Evolutionary conservation across 2,888 invertebrate genomes (phyloP).

Genomic region (Icerya purchasi): DNA sequence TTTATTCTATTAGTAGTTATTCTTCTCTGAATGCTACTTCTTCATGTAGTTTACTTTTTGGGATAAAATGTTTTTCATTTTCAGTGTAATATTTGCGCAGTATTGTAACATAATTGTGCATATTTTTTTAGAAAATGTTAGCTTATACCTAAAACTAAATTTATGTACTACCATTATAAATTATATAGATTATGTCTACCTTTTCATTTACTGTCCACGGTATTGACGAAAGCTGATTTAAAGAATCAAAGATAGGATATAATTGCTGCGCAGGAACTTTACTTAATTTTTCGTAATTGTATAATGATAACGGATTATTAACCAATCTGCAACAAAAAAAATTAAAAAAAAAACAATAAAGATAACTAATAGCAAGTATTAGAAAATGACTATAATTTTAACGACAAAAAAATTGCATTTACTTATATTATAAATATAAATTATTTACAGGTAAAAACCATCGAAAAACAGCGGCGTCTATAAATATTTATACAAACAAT

Average conservation of each 20-base stretch:
- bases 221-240: conserved; percentile 77
- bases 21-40: too few relatives aligned
- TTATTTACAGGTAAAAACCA: too few relatives aligned
- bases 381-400: neutral
- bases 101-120: neutral
- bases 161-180: neutral
- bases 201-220: conserved; percentile 79
- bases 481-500: too few relatives aligned
- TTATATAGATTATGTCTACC: conserved; percentile 25
- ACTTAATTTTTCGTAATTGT: conserved; percentile 27
- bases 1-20: too few relatives aligned
- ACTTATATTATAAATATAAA: too few relatives aligned
- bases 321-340: conserved; percentile 29
- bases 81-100: too few relatives aligned
- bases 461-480: too few relatives aligned
- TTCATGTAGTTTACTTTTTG: too few relatives aligned
- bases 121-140: neutral
- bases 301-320: conserved; percentile 23
- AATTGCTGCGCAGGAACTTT: conserved; percentile 36
- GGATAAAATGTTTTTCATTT: too few relatives aligned
- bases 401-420: too few relatives aligned
- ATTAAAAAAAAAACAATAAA: conserved; percentile 3
- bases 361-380: neutral
- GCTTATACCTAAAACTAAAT: neutral
- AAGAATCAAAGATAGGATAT: conserved; percentile 66